A percentile compares a stretch with the other conserved stretches of the same genome.
phyloP scores from a whole-genome alignment of 2,888 invertebrate species.

The Sinodicranocentrus sp. region DNA sequence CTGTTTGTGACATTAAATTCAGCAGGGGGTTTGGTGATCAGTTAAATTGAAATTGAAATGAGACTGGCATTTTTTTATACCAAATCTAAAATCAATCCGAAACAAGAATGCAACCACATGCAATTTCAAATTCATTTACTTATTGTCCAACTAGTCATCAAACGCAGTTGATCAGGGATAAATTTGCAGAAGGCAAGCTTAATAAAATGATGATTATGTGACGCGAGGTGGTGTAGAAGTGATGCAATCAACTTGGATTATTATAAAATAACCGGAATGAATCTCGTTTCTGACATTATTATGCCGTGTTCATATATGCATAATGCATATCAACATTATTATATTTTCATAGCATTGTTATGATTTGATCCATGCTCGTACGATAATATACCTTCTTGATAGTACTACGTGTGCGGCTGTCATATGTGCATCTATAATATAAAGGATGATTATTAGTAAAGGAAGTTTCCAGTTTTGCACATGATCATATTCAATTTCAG shows the following conservation, averaged over 20 bases:
- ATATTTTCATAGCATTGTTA: constrained; percentile 28
- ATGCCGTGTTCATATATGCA: not conserved
- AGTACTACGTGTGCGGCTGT: no score
- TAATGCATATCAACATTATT: constrained; percentile 28
- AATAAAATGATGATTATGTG: no score
- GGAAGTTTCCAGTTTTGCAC: constrained; percentile 56
- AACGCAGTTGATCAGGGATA: no score
- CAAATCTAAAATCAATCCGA: constrained; percentile 23
- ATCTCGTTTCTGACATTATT: constrained; percentile 34
- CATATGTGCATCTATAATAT: no score
- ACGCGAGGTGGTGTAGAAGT: not conserved
- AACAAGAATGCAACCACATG: not conserved
- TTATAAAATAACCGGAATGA: constrained; percentile 2
- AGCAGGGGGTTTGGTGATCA: constrained; percentile 57
- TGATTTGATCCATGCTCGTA: constrained; percentile 37
- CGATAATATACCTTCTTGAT: no score
- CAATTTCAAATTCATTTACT: no score
- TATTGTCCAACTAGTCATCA: no score
- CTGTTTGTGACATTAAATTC: constrained; percentile 43
- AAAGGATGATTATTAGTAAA: constrained; percentile 15
- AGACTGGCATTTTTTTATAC: constrained; percentile 21
- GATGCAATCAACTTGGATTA: not conserved
- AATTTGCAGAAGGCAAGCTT: no score
- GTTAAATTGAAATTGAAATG: constrained; percentile 51
- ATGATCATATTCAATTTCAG: constrained; percentile 41